These are phyloP conservation scores for Drosophila affinis DNA, from an alignment of 2,888 invertebrate species.

Conservation along the genomic window DNA sequence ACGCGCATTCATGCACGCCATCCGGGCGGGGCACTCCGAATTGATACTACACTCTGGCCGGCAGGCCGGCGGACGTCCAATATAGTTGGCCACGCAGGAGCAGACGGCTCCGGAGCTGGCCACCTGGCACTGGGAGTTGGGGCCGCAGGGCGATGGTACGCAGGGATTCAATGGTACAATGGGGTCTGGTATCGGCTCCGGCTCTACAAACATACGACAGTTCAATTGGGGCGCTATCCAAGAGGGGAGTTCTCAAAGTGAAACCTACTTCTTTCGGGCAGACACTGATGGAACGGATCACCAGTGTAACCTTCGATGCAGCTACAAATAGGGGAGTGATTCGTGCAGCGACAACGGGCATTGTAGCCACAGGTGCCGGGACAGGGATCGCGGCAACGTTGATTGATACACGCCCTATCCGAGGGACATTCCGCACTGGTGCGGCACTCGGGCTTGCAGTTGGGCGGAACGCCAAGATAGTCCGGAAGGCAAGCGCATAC, in stretches of 20 bases:
- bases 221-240: background rate
- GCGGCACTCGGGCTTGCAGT: conserved; percentile 91
- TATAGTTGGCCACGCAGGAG: conserved; percentile 86
- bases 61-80: conserved; percentile 87
- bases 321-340: conserved; percentile 91
- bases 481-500: conserved; percentile 90
- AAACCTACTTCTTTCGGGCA: conserved; percentile 83
- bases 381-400: conserved; percentile 90
- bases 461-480: conserved; percentile 89
- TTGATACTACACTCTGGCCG: conserved; percentile 87
- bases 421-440: conserved; percentile 90
- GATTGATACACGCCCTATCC: conserved; percentile 89
- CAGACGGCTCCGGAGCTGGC: conserved; percentile 85
- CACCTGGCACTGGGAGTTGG: conserved; percentile 86
- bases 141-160: conserved; percentile 87
- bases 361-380: conserved; percentile 89
- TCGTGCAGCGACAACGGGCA: conserved; percentile 89
- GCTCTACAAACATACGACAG: conserved; percentile 62
- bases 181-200: conserved; percentile 68
- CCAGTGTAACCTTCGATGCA: conserved; percentile 88
- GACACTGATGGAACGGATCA: conserved; percentile 90
- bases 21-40: conserved; percentile 85
- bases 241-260: background rate
- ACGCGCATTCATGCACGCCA: conserved; percentile 85
- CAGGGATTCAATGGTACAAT: conserved; percentile 85